These are phyloP conservation scores for Caenorhabditis sp. DNA, from an alignment of 2,888 invertebrate species.

Conservation along the genomic window DNA sequence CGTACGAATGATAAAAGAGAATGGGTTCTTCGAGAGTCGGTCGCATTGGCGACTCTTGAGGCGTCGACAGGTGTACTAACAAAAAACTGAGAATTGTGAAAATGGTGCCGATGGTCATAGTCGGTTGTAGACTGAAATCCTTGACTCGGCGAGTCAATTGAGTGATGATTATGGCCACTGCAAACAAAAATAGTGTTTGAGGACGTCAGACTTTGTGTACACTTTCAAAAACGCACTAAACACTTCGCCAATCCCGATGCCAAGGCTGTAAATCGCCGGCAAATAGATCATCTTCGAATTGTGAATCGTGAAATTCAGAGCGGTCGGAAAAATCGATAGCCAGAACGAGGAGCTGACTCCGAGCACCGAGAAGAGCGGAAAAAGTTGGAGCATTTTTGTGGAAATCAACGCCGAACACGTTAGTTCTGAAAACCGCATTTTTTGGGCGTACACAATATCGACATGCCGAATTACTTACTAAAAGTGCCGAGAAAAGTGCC, in stretches of 20 bases:
- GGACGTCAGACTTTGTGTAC: not conserved
- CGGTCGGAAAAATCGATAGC: constrained; percentile 65
- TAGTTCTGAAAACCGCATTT: constrained; percentile 22
- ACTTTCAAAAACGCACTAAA: constrained; percentile 46
- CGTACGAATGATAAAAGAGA: constrained; percentile 45
- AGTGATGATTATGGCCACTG: constrained; percentile 64
- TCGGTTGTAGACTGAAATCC: constrained; percentile 63
- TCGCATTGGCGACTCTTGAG: constrained; percentile 54
- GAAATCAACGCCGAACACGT: constrained; percentile 32
- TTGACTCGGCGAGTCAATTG: constrained; percentile 53
- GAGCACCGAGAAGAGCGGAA: constrained; percentile 52
- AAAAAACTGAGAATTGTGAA: constrained; percentile 18
- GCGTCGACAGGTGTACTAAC: constrained; percentile 57
- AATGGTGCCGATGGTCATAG: constrained; percentile 56
- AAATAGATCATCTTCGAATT: constrained; percentile 54
- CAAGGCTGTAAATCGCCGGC: constrained; percentile 59
- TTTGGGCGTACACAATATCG: not conserved
- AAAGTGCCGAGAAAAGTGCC: constrained; percentile 26
- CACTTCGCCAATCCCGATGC: constrained; percentile 62
- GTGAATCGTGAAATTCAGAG: constrained; percentile 60
- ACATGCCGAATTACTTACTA: not conserved
- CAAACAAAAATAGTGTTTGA: constrained; percentile 9
- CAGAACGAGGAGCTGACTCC: constrained; percentile 61
- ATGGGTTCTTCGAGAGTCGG: constrained; percentile 50
- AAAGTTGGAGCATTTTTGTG: constrained; percentile 46